Conservation (phyloP, 2,113 vertebrate genomes). For the Heterotilapia buettikoferi region DNA sequence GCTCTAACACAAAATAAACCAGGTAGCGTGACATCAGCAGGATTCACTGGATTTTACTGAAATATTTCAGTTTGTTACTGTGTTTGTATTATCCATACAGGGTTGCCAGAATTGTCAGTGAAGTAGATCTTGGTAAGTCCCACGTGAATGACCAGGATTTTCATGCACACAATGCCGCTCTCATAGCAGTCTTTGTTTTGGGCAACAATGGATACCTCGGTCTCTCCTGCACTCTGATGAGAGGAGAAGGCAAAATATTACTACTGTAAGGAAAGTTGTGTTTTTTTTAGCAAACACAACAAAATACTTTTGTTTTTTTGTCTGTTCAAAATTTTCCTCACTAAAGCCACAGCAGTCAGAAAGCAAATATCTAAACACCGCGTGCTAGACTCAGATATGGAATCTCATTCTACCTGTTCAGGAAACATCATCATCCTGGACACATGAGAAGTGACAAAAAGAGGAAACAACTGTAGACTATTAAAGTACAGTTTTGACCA, state of each 20-base stretch:
- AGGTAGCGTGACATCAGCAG: neutral
- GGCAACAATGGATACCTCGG: slow-evolving; percentile 86
- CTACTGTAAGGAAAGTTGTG: neutral
- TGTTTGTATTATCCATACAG: slow-evolving; percentile 70
- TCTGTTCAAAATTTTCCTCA: neutral
- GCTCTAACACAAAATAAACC: slow-evolving; percentile 52
- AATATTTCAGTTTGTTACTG: neutral
- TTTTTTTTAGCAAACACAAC: neutral
- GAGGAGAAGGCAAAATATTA: slow-evolving; percentile 7
- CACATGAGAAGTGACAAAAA: slow-evolving; percentile 3
- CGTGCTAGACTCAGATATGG: neutral
- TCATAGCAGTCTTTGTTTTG: slow-evolving; percentile 98
- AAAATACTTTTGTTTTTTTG: neutral
- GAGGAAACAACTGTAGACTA: slow-evolving; percentile 14
- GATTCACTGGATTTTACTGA: neutral
- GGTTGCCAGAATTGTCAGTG: slow-evolving; percentile 83
- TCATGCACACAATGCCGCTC: slow-evolving; percentile 95
- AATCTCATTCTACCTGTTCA: neutral
- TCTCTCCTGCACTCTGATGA: slow-evolving; percentile 82
- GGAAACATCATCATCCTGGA: neutral
- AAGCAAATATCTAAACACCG: neutral
- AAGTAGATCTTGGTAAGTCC: slow-evolving; percentile 91
- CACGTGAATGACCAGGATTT: slow-evolving; percentile 88
- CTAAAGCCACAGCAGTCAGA: neutral
- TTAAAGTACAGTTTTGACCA: slow-evolving; percentile 16